Conservation (phyloP, 2,113 vertebrate genomes). For the Equus przewalskii region DNA sequence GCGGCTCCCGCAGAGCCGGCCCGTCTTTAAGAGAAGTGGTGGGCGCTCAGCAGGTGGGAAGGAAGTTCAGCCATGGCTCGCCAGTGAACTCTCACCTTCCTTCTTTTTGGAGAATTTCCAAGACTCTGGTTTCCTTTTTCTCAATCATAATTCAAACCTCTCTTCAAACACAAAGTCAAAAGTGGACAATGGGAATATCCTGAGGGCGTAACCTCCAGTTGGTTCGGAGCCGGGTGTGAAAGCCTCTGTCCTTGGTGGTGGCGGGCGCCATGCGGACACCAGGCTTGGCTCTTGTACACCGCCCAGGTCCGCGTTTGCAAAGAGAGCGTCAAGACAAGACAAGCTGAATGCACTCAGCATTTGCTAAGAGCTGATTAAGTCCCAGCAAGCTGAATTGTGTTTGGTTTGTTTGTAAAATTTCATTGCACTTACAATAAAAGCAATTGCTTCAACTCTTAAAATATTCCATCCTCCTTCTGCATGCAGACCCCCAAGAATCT, state of each 20-base stretch:
- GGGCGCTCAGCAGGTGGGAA: neutral
- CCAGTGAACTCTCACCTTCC: neutral
- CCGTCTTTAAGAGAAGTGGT: neutral
- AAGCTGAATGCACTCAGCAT: fast-evolving
- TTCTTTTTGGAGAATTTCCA: slow-evolving; percentile 44
- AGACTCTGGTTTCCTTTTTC: neutral
- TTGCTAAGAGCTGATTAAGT: fast-evolving
- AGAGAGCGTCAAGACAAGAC: neutral
- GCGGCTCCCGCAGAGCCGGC: fast-evolving
- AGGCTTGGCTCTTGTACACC: fast-evolving
- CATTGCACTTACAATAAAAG: neutral
- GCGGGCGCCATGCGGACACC: fast-evolving
- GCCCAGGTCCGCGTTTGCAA: neutral
- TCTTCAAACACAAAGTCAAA: neutral
- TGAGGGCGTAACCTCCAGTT: fast-evolving
- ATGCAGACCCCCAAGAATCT: fast-evolving
- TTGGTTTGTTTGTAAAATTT: neutral
- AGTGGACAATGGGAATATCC: neutral
- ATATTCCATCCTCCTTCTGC: neutral
- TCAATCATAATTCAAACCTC: neutral
- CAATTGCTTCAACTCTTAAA: neutral
- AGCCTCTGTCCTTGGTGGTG: fast-evolving
- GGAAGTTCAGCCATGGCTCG: neutral
- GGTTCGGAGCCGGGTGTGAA: neutral
- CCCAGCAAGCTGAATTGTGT: no score